Conservation (phyloP, 2,113 vertebrate species). For the Mustela nigripes region DNA sequence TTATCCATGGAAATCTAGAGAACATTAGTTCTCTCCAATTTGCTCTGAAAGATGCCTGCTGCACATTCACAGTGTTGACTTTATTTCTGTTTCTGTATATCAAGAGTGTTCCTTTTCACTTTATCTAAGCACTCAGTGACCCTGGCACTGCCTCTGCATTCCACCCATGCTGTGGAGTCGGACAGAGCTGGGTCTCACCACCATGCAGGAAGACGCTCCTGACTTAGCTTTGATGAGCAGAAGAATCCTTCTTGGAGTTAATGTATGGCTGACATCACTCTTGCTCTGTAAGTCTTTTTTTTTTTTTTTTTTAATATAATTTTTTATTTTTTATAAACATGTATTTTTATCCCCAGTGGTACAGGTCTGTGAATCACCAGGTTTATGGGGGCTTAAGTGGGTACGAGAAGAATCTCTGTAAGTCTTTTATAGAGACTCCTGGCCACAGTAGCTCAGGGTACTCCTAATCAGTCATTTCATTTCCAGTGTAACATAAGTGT, state of each 20-base stretch:
- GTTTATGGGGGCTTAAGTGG: no score
- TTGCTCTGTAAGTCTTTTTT: not conserved
- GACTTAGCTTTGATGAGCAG: not conserved
- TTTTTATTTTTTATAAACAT: no score
- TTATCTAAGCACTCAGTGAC: not conserved
- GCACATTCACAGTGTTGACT: not conserved
- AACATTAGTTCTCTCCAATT: not conserved
- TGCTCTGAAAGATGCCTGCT: slow-evolving; percentile 31
- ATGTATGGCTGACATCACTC: not conserved
- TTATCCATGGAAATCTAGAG: slow-evolving; percentile 57
- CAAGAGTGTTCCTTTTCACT: not conserved
- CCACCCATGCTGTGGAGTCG: not conserved
- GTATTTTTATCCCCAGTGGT: no score
- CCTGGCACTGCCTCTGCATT: not conserved
- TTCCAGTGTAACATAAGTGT: not conserved
- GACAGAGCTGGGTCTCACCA: not conserved
- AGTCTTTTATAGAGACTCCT: not conserved
- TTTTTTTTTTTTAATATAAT: no score
- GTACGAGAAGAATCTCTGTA: no score
- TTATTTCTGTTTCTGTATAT: not conserved
- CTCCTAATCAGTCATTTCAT: not conserved
- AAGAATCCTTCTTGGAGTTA: not conserved
- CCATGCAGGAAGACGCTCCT: not conserved
- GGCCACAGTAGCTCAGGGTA: not conserved
- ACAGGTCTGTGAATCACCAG: no score